phyloP scores from a whole-genome alignment of 2,113 vertebrate species.

The Scalopus aquaticus region DNA sequence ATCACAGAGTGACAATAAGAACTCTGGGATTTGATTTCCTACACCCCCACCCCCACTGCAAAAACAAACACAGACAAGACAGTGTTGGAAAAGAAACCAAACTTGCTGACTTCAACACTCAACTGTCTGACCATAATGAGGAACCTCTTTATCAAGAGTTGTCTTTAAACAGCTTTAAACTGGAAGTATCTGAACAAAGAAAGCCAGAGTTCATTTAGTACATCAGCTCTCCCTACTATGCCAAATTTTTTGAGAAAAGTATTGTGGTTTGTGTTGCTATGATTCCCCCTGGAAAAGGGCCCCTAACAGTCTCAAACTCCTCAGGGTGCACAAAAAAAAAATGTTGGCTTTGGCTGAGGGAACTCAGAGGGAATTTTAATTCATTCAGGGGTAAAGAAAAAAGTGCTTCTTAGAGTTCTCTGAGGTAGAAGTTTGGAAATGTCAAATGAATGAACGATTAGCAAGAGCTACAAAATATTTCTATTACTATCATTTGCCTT shows the following conservation, averaged over 20 bases:
- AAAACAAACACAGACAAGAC: conserved; percentile 14
- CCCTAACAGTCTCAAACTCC: background rate
- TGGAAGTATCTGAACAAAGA: conserved; percentile 53
- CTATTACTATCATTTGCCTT: background rate
- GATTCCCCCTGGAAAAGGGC: background rate
- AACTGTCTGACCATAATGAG: conserved; percentile 15
- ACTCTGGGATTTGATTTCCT: background rate
- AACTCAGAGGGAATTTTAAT: conserved; percentile 47
- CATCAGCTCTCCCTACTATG: background rate
- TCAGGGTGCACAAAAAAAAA: conserved; percentile 13
- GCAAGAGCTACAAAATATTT: background rate
- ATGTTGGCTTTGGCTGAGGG: conserved; percentile 42
- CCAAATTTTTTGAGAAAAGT: background rate
- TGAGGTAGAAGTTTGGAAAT: background rate
- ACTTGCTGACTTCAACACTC: conserved; percentile 60
- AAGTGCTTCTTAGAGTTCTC: background rate
- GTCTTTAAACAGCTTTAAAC: conserved; percentile 53
- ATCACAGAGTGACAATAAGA: background rate
- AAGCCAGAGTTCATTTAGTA: conserved; percentile 14
- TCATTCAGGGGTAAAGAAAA: conserved; percentile 11
- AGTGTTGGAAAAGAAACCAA: conserved; percentile 57
- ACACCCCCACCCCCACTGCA: background rate
- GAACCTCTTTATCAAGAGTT: conserved; percentile 48
- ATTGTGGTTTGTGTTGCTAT: background rate
- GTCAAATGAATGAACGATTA: background rate